Conservation (phyloP, 2,113 vertebrate genomes). For the Ochotona princeps region DNA sequence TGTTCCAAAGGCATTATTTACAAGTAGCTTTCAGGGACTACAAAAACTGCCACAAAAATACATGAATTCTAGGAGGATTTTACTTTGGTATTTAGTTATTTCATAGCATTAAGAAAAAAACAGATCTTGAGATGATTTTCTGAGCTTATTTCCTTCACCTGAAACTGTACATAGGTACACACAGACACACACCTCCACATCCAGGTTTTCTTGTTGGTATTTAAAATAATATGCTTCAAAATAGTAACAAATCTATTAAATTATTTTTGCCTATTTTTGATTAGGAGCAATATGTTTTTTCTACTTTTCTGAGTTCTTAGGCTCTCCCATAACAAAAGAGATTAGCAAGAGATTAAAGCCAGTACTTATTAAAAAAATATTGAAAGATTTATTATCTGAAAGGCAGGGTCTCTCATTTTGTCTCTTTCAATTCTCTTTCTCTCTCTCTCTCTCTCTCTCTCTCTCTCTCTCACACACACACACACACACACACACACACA, state of each 20-base stretch:
- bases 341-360: neutral
- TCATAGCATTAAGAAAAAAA: neutral
- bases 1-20: constrained; percentile 17
- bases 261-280: neutral
- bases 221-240: neutral
- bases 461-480: no score
- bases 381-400: no score
- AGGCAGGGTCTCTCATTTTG: no score
- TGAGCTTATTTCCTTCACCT: neutral
- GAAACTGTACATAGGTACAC: neutral
- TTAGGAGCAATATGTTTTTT: neutral
- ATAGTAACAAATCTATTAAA: neutral
- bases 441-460: no score
- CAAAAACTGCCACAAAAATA: neutral
- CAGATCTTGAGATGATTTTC: neutral
- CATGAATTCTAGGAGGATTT: neutral
- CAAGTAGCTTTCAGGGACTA: constrained; percentile 3
- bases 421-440: no score
- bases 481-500: no score
- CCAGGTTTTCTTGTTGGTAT: neutral
- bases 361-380: neutral
- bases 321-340: neutral
- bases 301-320: neutral
- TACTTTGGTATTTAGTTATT: constrained; percentile 20
- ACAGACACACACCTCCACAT: no score